Conservation (phyloP, 2,113 vertebrate species). For the Symphodus melops region DNA sequence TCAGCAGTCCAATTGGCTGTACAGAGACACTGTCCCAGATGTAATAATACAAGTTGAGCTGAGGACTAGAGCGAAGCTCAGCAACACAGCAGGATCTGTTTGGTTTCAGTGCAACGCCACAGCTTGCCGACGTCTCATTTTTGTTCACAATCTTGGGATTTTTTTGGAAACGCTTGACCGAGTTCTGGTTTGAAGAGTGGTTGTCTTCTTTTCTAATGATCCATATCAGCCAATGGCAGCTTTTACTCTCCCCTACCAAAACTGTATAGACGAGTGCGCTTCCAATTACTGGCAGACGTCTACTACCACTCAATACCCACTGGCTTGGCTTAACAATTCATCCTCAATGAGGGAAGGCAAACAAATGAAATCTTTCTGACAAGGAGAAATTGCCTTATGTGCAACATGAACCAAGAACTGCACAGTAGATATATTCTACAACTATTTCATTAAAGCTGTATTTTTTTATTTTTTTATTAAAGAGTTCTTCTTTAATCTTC, state of each 20-base stretch:
- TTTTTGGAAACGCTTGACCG: no score
- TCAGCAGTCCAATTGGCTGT: constrained; percentile 29
- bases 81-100: background rate
- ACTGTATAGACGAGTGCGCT: constrained; percentile 28
- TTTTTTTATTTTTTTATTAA: no score
- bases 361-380: constrained; percentile 4
- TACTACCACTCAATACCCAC: constrained; percentile 15
- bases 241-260: constrained; percentile 11
- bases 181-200: background rate
- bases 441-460: background rate
- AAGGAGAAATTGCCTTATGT: background rate
- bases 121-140: background rate
- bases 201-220: constrained; percentile 22
- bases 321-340: constrained; percentile 2
- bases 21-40: background rate
- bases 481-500: background rate
- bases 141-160: background rate
- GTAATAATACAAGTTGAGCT: constrained; percentile 18
- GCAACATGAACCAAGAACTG: background rate
- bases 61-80: background rate
- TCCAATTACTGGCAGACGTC: constrained; percentile 39
- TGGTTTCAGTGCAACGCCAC: background rate
- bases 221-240: background rate
- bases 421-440: background rate
- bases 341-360: constrained; percentile 4